Evolutionary conservation across 2,113 vertebrate genomes (phyloP), one percentile per base, ranked within the genome.

Genomic region (Hippopotamus amphibius): DNA sequence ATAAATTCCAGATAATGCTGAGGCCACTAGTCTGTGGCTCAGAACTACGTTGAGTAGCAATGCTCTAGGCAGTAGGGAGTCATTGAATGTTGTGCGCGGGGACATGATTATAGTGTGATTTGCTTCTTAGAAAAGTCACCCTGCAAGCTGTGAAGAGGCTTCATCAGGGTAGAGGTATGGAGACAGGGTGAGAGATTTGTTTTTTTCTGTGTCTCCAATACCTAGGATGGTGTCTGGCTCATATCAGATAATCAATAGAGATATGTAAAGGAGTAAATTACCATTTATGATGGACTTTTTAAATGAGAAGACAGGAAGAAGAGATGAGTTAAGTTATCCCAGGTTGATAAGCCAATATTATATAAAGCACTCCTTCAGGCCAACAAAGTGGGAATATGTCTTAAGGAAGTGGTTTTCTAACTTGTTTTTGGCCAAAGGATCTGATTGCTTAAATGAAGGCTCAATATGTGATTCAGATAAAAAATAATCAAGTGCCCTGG

Each of bases 211-310:
- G 53, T 85, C 30, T 41, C 28, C 16, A 68, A 28, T 48, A 65
- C 65, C 59, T 48, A 89, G 50, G n/a, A 61, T 66, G 81, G 68
- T 82, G 12, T 55, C 72, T 95, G 66, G 22, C 68, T 92, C 68
- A 28, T 24, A 57, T 86, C 16, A 74, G 68, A 80, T 61, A 81
- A 76, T 71, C 76, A 85, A 57, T 43, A 77, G 46, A 74, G 41
- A 69, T 3, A 72, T 84, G 41, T 53, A 63, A 84, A 94, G 46
- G 48, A 59, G 66, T 82, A 80, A 59, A 85, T 48, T 72, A 84
- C 55, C 84, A 68, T 71, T 96, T 93, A 81, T 71, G 74, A 86
- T 48, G 46, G 94, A 86, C 48, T 77, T 93, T 65, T 88, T 81
- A 59, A 53, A 24, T 85, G 66, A 90, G 41, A 55, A 93, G 69